Evolutionary conservation across 2,113 vertebrate species (phyloP).

Genomic region (Galbula dea): DNA sequence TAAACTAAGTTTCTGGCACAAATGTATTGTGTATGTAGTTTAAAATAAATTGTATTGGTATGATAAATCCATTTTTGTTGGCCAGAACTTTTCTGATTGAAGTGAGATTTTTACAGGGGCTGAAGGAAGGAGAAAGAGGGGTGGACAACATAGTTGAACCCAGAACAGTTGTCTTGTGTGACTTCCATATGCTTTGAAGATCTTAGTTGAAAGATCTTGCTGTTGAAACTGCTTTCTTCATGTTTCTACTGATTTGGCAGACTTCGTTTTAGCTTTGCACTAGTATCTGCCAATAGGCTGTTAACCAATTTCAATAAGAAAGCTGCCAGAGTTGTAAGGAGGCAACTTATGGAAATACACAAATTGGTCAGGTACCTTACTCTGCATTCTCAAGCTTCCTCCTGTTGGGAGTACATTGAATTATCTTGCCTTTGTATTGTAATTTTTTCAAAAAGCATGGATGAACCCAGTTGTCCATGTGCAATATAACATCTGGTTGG

Average conservation of each 20-base stretch:
- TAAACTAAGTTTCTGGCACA: conserved; percentile 66
- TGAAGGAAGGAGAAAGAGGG: background rate
- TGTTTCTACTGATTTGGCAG: background rate
- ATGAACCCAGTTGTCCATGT: conserved; percentile 1
- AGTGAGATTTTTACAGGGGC: conserved; percentile 54
- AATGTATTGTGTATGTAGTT: conserved; percentile 60
- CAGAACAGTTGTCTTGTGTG: conserved; percentile 15
- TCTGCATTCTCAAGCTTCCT: background rate
- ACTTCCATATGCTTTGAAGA: conserved; percentile 50
- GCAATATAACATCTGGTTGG: background rate
- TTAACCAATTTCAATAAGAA: background rate
- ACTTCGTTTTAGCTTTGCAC: background rate
- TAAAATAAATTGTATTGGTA: conserved; percentile 53
- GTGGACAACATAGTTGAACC: conserved; percentile 14
- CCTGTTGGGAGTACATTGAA: background rate
- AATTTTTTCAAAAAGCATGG: conserved; percentile 14
- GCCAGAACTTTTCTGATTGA: conserved; percentile 64
- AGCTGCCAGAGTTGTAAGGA: background rate
- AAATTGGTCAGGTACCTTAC: background rate
- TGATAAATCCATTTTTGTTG: conserved; percentile 52
- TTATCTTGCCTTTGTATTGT: conserved; percentile 34
- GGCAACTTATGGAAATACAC: background rate
- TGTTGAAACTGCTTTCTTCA: background rate
- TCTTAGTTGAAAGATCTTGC: background rate
- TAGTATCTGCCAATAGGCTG: background rate